These are phyloP conservation scores for Scolopax bukidnonensis DNA, from an alignment of 2,797 vertebrate species.

Conservation along the genomic window DNA sequence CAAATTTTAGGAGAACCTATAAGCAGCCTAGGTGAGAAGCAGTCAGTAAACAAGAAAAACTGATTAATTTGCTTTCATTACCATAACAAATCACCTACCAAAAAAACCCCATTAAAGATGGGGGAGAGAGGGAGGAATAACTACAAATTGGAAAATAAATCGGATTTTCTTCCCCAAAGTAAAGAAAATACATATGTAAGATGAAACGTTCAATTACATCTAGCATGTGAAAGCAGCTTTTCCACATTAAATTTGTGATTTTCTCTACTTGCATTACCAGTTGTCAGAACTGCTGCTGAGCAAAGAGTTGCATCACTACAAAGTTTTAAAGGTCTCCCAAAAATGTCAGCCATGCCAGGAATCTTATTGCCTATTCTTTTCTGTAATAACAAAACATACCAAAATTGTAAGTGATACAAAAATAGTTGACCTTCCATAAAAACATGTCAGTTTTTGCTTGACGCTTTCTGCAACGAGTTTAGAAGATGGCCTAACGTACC, in stretches of 20 bases:
- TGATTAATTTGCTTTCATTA: not conserved
- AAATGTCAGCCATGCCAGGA: not conserved
- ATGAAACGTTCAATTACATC: not conserved
- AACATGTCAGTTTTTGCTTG: not conserved
- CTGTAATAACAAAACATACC: not conserved
- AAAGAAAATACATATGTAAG: not conserved
- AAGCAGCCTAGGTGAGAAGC: not conserved
- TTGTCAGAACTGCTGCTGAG: not conserved
- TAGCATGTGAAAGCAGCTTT: not conserved
- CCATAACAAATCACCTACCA: not conserved
- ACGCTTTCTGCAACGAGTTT: not conserved
- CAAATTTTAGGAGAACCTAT: not conserved
- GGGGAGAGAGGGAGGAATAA: fast-evolving
- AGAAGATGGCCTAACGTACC: not conserved
- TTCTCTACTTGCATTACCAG: not conserved
- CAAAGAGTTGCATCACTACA: not conserved
- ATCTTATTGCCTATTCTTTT: not conserved
- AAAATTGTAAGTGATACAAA: not conserved
- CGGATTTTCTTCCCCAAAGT: not conserved
- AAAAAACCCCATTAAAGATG: not conserved
- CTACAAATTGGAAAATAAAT: not conserved
- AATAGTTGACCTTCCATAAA: not conserved
- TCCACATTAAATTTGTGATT: not conserved
- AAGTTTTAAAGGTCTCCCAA: not conserved
- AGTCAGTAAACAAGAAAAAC: not conserved